Evolutionary conservation across 2,113 vertebrate species (phyloP), one percentile per base, ranked within the genome.

Genomic region (Chrysemys picta): DNA sequence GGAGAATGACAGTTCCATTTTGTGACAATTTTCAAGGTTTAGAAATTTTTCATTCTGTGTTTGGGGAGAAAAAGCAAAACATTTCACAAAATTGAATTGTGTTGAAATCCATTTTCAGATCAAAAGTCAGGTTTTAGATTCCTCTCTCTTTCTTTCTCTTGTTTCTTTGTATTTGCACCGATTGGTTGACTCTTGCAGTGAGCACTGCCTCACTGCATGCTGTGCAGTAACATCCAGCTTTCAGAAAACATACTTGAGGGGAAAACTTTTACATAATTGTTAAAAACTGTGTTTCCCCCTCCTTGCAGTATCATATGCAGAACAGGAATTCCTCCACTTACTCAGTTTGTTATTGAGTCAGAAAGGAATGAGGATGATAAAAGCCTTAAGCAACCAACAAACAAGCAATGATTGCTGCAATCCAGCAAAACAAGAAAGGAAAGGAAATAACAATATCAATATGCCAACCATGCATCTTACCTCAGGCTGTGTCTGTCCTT

Each of bases 101-200:
- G 91, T 80, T 65, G 93, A 91, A 96, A 53, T 89, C 93, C 92
- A 57, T 95, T 93, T 96, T 91, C 53, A 88, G 53, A 88, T 1
- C 38, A 89, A 86, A 81, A 93, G 53, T 62, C 81, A 95, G 19
- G 50, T 24, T 78, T 96, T 92, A 84, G 53, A 89, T 89, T 86
- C 24, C 89, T 93, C 91, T 69, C 21, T 87, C 27, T 87, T 91
- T 52, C 42, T 49, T 91, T 94, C 94, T 95, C 81, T 89, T 92
- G 14, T 69, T 57, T 87, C 59, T 85, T 65, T 85, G 6, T 45
- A 69, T 54, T 47, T 47, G 22, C 75, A 78, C 45, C 11, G 2
- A 13, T 27, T 76, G 22, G 27, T 35, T 35, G 85, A 9, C 21
- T 91, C 62, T 89, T 22, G 10, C 81, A 56, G 6, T 6, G 22